Evolutionary conservation across 2,113 vertebrate genomes (phyloP).

Genomic region (Salvelinus sp.): DNA sequence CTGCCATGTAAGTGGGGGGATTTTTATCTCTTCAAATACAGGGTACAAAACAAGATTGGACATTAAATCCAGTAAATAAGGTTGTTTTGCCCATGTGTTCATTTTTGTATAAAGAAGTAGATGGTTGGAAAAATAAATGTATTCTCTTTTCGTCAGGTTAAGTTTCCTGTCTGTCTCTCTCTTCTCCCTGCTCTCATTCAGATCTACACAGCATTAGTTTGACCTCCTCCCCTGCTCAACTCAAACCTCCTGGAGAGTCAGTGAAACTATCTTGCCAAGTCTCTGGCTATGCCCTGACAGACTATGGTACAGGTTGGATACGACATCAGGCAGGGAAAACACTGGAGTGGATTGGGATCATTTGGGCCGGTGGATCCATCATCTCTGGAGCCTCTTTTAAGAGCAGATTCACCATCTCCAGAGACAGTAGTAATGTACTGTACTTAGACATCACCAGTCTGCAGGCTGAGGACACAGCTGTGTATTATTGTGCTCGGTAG

Average conservation of each 20-base stretch:
- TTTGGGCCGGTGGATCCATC: rapidly evolving
- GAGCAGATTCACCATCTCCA: conserved; percentile 22
- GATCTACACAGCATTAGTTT: not conserved
- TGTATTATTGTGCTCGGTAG: not conserved
- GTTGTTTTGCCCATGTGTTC: too few species aligned
- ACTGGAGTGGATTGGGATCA: too few species aligned
- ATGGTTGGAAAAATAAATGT: too few species aligned
- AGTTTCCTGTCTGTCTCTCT: not conserved
- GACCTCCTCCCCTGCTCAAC: not conserved
- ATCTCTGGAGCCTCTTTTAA: conserved; percentile 6
- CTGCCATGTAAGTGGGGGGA: not conserved
- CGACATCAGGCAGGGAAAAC: too few species aligned
- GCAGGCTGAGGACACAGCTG: conserved; percentile 11
- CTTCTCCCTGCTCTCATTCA: not conserved
- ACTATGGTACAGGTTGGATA: not conserved
- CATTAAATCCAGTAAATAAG: not conserved
- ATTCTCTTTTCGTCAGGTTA: not conserved
- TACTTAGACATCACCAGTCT: conserved; percentile 13
- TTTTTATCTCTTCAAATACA: not conserved
- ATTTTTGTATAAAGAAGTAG: too few species aligned
- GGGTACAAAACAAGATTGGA: not conserved
- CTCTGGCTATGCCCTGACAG: not conserved
- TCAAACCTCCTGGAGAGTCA: not conserved
- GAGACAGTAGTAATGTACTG: conserved; percentile 9
- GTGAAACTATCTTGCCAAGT: not conserved